These are phyloP conservation scores for Zoanthus solanderi DNA, from an alignment of 92 coral and sea anemone species.

Conservation along the genomic window DNA sequence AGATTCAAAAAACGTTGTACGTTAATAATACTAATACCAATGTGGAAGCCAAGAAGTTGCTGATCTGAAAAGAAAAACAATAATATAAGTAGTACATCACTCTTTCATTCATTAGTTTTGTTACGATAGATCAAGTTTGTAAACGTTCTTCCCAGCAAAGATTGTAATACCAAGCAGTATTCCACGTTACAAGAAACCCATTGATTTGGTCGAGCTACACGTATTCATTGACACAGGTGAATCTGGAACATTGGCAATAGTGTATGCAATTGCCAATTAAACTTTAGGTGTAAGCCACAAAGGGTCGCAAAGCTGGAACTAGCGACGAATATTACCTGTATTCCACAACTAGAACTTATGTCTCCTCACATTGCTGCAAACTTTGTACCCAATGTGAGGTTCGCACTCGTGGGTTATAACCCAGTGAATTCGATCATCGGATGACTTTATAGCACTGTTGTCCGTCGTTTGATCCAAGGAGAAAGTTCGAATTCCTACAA, in stretches of 20 bases:
- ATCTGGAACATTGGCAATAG: constrained; percentile 49
- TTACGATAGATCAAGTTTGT: too few species aligned
- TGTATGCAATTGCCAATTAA: constrained; percentile 24
- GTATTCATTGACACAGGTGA: constrained; percentile 29
- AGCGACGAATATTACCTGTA: not conserved
- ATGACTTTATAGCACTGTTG: too few species aligned
- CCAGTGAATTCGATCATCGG: too few species aligned
- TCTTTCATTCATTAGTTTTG: too few species aligned
- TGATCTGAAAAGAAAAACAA: not conserved
- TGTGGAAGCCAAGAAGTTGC: constrained; percentile 20
- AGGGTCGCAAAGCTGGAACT: not conserved
- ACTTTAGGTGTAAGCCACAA: not conserved
- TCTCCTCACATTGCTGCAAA: too few species aligned
- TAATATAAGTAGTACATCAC: too few species aligned
- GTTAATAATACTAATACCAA: constrained; percentile 17
- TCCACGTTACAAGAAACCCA: constrained; percentile 22
- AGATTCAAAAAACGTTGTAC: constrained; percentile 10
- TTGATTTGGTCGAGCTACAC: constrained; percentile 45
- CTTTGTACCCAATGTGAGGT: too few species aligned
- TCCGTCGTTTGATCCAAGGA: too few species aligned
- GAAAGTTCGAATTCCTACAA: too few species aligned
- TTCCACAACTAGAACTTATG: too few species aligned
- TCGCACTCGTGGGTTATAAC: too few species aligned
- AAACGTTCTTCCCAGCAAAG: constrained; percentile 4
- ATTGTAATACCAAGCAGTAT: constrained; percentile 38